Percentiles rank a stretch among this genome's conserved stretches.
Evolutionary conservation across 2,888 invertebrate genomes (phyloP).

Genomic region (Meiosimyza decipiens): DNA sequence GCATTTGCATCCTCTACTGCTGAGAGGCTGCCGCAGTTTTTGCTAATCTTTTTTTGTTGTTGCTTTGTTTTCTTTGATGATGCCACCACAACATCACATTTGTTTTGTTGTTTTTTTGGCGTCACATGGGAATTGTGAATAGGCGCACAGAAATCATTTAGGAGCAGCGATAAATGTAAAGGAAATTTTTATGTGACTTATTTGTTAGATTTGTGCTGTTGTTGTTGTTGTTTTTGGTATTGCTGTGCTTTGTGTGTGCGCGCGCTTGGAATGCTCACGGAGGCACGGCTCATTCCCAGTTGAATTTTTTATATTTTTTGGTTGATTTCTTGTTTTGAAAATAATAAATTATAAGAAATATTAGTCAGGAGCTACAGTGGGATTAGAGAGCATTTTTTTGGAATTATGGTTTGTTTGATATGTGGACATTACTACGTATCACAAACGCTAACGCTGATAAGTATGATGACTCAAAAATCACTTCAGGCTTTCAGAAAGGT

Average conservation of each 20-base stretch:
- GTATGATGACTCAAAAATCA: no score
- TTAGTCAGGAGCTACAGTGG: slow-evolving; percentile 15
- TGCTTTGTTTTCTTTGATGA: slow-evolving; percentile 24
- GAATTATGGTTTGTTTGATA: no score
- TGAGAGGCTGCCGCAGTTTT: no score
- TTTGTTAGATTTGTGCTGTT: slow-evolving; percentile 17
- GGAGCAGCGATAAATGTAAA: not conserved
- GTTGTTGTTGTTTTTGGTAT: not conserved
- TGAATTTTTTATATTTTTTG: not conserved
- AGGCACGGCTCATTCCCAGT: slow-evolving; percentile 16
- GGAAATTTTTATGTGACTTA: not conserved
- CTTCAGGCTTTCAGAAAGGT: no score
- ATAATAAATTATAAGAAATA: slow-evolving; percentile 16
- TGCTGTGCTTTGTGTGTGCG: not conserved
- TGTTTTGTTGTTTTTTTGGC: slow-evolving; percentile 40
- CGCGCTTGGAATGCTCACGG: slow-evolving; percentile 11
- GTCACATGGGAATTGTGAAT: slow-evolving; percentile 44
- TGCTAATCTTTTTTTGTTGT: not conserved
- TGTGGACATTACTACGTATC: no score
- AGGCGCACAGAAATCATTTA: slow-evolving; percentile 39
- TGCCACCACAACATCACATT: slow-evolving; percentile 24
- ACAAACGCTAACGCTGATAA: no score
- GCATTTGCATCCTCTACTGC: slow-evolving; percentile 33
- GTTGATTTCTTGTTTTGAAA: no score
- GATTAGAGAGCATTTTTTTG: not conserved